phyloP scores from a whole-genome alignment of 2,113 vertebrate genomes.

The Melierax canorus region DNA sequence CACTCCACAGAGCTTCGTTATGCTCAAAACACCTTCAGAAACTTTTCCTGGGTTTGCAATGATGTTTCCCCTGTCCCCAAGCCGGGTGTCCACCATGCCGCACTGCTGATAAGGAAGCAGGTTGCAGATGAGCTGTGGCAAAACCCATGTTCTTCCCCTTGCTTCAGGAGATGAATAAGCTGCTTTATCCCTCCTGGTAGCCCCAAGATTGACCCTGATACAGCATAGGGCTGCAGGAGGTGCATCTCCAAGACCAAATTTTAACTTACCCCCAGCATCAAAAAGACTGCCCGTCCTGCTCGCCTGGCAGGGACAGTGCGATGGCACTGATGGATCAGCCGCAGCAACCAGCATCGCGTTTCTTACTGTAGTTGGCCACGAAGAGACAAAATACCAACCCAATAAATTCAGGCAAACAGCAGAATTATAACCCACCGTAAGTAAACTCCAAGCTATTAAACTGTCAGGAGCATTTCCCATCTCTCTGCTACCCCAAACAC shows the following conservation, averaged over 20 bases:
- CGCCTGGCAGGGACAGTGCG: rapidly evolving
- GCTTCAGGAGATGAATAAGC: not conserved
- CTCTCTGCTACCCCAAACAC: not conserved
- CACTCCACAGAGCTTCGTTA: not conserved
- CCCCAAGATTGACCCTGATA: not conserved
- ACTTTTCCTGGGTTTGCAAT: not conserved
- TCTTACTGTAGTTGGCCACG: not conserved
- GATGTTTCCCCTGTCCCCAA: not conserved
- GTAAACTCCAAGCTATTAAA: slow-evolving; percentile 38
- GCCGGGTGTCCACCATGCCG: rapidly evolving
- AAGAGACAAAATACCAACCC: not conserved
- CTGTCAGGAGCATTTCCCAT: not conserved
- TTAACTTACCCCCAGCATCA: not conserved
- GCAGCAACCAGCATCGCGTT: rapidly evolving
- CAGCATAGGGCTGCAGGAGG: not conserved
- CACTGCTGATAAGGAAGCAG: rapidly evolving
- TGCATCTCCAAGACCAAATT: not conserved
- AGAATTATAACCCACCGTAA: not conserved
- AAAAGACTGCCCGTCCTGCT: not conserved
- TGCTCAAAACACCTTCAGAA: not conserved
- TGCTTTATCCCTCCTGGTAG: not conserved
- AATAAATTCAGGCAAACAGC: not conserved
- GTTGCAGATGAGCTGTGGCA: not conserved
- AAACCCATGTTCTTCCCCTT: not conserved
- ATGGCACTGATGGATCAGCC: not conserved